Evolutionary conservation across 2,113 vertebrate species (phyloP).

Genomic region (Phoenicopterus ruber): DNA sequence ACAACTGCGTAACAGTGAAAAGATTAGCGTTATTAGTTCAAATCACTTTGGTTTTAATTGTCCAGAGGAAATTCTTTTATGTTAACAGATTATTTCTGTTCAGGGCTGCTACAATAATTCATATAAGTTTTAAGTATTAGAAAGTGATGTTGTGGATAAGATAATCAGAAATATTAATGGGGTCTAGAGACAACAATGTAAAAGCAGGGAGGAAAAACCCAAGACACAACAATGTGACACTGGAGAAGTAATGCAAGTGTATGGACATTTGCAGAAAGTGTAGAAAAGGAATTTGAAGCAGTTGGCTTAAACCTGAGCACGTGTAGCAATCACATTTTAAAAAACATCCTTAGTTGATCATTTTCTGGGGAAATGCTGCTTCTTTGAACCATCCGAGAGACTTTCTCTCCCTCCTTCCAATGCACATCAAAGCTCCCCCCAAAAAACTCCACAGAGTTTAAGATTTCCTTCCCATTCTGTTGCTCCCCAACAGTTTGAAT

Average conservation of each 20-base stretch:
- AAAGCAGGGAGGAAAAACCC: background rate
- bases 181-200: background rate
- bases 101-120: background rate
- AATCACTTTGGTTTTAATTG: background rate
- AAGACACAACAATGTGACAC: background rate
- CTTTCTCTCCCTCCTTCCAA: background rate
- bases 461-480: background rate
- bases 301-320: background rate
- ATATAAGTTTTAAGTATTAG: background rate
- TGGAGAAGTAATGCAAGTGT: background rate
- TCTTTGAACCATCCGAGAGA: background rate
- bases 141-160: background rate
- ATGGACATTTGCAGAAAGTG: background rate
- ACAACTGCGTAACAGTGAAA: background rate
- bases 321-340: background rate
- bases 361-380: background rate
- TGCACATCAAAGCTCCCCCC: background rate
- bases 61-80: background rate
- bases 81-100: background rate
- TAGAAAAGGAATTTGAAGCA: background rate
- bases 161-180: background rate
- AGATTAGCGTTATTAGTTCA: background rate
- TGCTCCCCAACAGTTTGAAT: background rate
- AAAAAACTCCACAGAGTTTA: background rate
- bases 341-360: fast-evolving